These are phyloP conservation scores for Oeneis ivallda DNA, from an alignment of 2,888 invertebrate species.

Conservation along the genomic window DNA sequence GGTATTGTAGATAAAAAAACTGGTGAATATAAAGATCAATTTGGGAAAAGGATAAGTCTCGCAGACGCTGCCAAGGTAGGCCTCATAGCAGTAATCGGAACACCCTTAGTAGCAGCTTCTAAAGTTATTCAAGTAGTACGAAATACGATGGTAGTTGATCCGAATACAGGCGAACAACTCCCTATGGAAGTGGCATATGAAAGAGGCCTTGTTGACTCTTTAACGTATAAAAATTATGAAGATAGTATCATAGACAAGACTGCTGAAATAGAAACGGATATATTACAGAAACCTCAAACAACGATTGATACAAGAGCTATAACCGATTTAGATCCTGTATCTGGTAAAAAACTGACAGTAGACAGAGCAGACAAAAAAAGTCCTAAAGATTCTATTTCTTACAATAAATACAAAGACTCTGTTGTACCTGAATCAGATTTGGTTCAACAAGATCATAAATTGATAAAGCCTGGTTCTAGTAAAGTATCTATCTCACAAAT, in stretches of 20 bases:
- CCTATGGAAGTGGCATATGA: constrained; percentile 85
- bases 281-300: constrained; percentile 49
- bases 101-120: constrained; percentile 87
- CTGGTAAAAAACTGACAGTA: constrained; percentile 82
- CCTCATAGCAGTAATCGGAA: constrained; percentile 87
- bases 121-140: constrained; percentile 85
- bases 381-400: constrained; percentile 48
- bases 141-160: constrained; percentile 86
- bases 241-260: constrained; percentile 58
- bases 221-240: constrained; percentile 76
- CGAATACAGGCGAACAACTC: constrained; percentile 88
- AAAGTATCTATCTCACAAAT: constrained; percentile 54
- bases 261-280: constrained; percentile 46
- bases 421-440: constrained; percentile 4
- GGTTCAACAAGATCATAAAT: constrained; percentile 10
- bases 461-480: constrained; percentile 43
- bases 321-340: constrained; percentile 13
- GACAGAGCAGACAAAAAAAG: constrained; percentile 84
- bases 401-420: constrained; percentile 41
- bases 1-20: constrained; percentile 88
- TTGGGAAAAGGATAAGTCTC: constrained; percentile 85
- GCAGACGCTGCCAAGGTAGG: constrained; percentile 90
- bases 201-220: constrained; percentile 83
- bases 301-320: constrained; percentile 12
- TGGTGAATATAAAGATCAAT: constrained; percentile 85